Evolutionary conservation across 2,888 invertebrate species (phyloP).

Genomic region (Lithophane leautieri): DNA sequence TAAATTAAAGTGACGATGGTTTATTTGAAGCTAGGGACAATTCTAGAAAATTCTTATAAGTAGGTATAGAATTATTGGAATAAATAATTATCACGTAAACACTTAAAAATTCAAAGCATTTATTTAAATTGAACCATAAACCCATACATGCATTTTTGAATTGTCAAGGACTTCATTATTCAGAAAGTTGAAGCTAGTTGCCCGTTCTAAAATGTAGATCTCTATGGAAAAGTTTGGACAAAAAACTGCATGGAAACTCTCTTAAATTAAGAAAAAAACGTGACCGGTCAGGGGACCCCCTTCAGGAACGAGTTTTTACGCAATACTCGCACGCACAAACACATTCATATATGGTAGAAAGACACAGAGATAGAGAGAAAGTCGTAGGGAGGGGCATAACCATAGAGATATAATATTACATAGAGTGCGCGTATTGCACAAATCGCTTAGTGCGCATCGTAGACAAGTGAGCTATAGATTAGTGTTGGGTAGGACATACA

Average conservation of each 20-base stretch:
- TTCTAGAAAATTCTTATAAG: neutral
- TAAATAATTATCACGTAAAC: neutral
- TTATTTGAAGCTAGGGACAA: neutral
- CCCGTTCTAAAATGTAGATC: neutral
- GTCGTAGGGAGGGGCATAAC: no score
- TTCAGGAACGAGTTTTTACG: no score
- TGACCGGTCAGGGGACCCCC: no score
- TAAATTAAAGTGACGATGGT: neutral
- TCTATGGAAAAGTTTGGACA: neutral
- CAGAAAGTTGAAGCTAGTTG: neutral
- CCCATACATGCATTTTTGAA: neutral
- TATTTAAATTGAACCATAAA: neutral
- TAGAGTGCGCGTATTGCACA: no score
- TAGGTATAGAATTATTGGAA: neutral
- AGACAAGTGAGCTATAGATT: no score
- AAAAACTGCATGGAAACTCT: neutral
- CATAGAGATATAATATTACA: no score
- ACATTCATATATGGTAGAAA: no score
- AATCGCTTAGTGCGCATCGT: no score
- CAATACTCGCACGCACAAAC: no score
- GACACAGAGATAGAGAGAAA: no score
- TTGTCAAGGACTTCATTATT: neutral
- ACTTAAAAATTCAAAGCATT: neutral
- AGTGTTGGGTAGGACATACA: no score
- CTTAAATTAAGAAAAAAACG: neutral